Percentiles rank a stretch among this genome's conserved stretches.
These are phyloP conservation scores for Drosophila quinaria DNA, from an alignment of 2,888 invertebrate genomes.

Conservation along the genomic window DNA sequence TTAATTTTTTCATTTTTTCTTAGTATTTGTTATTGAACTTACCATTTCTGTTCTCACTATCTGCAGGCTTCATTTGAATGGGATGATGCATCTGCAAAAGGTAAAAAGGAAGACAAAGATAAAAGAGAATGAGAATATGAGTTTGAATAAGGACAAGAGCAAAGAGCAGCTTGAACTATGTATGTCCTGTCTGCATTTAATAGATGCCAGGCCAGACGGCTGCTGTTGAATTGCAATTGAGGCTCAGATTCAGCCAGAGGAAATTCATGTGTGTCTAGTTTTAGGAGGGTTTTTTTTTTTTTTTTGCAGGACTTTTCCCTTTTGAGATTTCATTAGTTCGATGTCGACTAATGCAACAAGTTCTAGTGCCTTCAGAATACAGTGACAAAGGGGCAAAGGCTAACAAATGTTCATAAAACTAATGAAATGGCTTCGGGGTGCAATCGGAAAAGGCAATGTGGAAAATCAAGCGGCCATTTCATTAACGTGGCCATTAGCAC, in stretches of 20 bases:
- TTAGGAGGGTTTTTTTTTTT: background rate
- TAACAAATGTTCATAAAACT: conserved; percentile 62
- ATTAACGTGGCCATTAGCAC: conserved; percentile 77
- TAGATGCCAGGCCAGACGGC: conserved; percentile 37
- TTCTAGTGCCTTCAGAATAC: conserved; percentile 34
- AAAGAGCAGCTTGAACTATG: conserved; percentile 30
- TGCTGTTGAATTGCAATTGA: conserved; percentile 47
- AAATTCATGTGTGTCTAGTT: conserved; percentile 21
- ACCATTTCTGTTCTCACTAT: conserved; percentile 99
- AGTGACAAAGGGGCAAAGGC: conserved; percentile 44
- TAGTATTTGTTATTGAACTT: conserved; percentile 86
- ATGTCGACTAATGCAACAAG: conserved; percentile 52
- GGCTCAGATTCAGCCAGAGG: conserved; percentile 23
- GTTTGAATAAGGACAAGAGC: conserved; percentile 29
- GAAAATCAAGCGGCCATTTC: conserved; percentile 60
- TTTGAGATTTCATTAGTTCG: conserved; percentile 63
- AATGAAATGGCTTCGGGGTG: conserved; percentile 50
- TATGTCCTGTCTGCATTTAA: conserved; percentile 37
- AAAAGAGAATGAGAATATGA: conserved; percentile 11
- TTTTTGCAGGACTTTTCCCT: conserved; percentile 18
- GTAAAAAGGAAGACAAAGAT: conserved; percentile 13
- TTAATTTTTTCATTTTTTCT: background rate
- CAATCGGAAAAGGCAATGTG: background rate
- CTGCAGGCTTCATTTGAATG: conserved; percentile 99
- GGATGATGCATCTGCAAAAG: conserved; percentile 98